Conservation (phyloP, 2,797 vertebrate species). For the Peromyscus aztecus region DNA sequence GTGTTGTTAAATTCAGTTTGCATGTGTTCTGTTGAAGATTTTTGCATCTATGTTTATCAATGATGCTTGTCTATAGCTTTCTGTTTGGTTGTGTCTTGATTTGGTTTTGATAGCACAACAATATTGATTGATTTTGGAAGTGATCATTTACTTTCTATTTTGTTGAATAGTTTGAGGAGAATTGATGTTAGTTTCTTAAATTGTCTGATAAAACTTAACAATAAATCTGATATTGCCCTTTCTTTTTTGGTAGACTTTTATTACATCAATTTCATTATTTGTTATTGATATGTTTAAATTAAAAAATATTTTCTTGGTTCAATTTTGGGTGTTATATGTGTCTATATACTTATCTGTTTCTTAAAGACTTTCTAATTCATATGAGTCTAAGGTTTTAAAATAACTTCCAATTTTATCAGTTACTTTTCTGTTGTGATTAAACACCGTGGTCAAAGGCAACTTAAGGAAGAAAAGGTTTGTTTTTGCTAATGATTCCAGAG, state of each 20-base stretch:
- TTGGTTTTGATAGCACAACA: not conserved
- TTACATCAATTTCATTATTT: not conserved
- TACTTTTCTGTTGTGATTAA: not conserved
- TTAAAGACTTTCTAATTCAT: not conserved
- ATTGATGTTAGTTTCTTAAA: not conserved
- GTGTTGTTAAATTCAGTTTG: not conserved
- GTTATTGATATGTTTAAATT: not conserved
- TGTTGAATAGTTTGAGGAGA: not conserved
- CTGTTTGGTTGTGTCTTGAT: not conserved
- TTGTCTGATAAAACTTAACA: not conserved
- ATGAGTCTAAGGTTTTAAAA: not conserved
- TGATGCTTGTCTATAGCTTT: not conserved
- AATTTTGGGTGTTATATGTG: not conserved
- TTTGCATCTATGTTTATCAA: not conserved
- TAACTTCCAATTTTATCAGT: not conserved
- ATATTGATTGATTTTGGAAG: not conserved
- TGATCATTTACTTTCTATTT: not conserved
- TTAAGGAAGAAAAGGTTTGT: not conserved
- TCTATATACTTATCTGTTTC: not conserved
- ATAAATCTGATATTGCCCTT: not conserved
- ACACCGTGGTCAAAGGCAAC: not conserved
- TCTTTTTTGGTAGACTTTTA: not conserved
- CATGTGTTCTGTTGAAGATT: not conserved
- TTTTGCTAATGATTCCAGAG: not conserved
- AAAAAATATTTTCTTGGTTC: not conserved